Base-by-base conservation (phyloP, 2,888 invertebrate genomes). In the Phalera bucephala region DNA sequence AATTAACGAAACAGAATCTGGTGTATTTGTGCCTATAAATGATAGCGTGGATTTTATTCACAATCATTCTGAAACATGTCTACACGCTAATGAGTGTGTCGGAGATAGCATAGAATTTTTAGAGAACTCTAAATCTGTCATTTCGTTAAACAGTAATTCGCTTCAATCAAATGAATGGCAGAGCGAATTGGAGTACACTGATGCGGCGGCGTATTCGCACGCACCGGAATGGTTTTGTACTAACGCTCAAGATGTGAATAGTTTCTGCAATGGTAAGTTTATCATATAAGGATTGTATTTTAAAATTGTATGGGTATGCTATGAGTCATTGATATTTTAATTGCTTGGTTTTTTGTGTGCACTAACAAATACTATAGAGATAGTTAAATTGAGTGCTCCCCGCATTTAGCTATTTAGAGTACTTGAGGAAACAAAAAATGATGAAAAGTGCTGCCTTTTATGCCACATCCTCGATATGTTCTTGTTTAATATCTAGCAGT, bases 11-110 rank as follows among this genome's bases (percentile, higher is more conserved):
- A 70, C 75, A 0, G 74, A 55, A 12, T 73, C 72, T 1, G 67
- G 64, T 17, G 36, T 65, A 8, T 61, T 72, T 19, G 43, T 65
- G 27, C 56, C 65, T 10, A 52, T 55, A 7, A 63, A 73, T 15
- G 73, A 76, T 4, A 81, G 70, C 36, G 59, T 82, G 0, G 82
- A 87, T 22, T 70, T 87, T 0, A 85, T 87, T 46, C 88, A 89
- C 36, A 88, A 88, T 41, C 88, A 88, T 51, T 83, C 88, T 0
- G 87, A 88, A 34, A 83, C 88, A 0, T 89, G 88, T 38, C 60
- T 88, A 0, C 72, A 74, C 10, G 71, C 79, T 0, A 68, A 78
- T 26, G 87, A 88, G 27, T 86, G 87, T 58, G 45, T 82, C 27
- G 66, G 58, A 0, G 64, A 78, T 21, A 83, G 85, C 38, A 48